Percentiles rank a stretch among this genome's conserved stretches.
phyloP scores from a whole-genome alignment of 2,888 invertebrate genomes.

The Panopea generosa region DNA sequence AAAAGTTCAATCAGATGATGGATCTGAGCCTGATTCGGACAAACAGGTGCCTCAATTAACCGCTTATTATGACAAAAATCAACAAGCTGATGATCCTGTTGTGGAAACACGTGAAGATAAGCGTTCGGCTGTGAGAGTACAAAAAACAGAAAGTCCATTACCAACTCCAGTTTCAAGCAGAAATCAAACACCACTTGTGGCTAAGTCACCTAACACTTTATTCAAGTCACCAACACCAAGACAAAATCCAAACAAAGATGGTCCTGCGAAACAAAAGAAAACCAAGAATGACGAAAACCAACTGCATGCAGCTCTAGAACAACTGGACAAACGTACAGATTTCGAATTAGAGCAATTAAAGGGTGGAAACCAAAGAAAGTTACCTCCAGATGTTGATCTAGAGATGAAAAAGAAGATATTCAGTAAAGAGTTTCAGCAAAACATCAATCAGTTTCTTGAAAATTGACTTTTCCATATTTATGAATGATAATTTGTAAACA shows the following conservation, averaged over 20 bases:
- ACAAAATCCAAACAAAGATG: too few species aligned
- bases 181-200: slow-evolving; percentile 3
- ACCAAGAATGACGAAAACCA: slow-evolving; percentile 33
- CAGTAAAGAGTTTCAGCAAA: slow-evolving; percentile 55
- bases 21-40: slow-evolving; percentile 18
- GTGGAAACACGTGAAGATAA: slow-evolving; percentile 6
- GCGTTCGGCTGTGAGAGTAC: background rate
- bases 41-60: slow-evolving; percentile 11
- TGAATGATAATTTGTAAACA: too few species aligned
- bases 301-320: slow-evolving; percentile 39
- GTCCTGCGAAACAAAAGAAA: too few species aligned
- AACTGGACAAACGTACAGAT: slow-evolving; percentile 50
- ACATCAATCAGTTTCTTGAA: slow-evolving; percentile 50
- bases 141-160: slow-evolving; percentile 1
- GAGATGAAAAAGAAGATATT: slow-evolving; percentile 62
- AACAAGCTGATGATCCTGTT: slow-evolving; percentile 4
- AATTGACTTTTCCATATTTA: too few species aligned
- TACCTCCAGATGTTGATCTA: slow-evolving; percentile 54
- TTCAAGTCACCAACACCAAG: too few species aligned
- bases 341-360: slow-evolving; percentile 59
- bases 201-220: slow-evolving; percentile 17
- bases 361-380: slow-evolving; percentile 46
- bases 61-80: slow-evolving; percentile 9
- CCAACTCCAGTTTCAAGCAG: background rate
- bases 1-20: slow-evolving; percentile 14